Evolutionary conservation across 2,888 invertebrate genomes (phyloP).

Genomic region (Aporophyla lueneburgensis): DNA sequence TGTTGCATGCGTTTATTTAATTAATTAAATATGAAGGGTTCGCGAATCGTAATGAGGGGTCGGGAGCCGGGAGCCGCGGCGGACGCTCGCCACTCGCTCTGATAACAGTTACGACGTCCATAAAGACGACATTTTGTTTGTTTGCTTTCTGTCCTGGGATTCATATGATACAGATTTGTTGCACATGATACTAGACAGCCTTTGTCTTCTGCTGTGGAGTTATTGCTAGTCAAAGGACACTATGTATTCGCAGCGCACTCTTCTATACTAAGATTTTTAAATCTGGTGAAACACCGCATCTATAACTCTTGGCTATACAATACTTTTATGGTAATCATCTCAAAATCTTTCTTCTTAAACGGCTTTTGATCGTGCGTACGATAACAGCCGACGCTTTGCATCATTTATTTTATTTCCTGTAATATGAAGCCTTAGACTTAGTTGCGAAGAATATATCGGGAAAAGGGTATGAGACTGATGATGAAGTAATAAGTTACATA

Average conservation of each 20-base stretch:
- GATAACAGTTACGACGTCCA: slow-evolving; percentile 30
- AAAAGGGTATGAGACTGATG: background rate
- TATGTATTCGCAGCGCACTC: background rate
- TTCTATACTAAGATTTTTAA: background rate
- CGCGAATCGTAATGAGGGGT: slow-evolving; percentile 73
- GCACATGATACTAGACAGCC: background rate
- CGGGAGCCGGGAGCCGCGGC: background rate
- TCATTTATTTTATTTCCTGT: background rate
- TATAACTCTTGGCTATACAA: background rate
- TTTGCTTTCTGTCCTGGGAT: slow-evolving; percentile 1
- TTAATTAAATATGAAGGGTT: slow-evolving; percentile 79
- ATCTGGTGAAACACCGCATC: background rate
- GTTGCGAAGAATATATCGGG: background rate
- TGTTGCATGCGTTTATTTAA: slow-evolving; percentile 78
- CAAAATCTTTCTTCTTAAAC: background rate
- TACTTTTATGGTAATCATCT: background rate
- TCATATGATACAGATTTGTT: background rate
- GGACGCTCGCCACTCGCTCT: background rate
- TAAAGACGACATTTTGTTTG: slow-evolving; percentile 14
- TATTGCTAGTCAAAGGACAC: background rate
- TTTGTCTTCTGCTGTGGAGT: background rate
- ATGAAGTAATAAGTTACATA: no score
- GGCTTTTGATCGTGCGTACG: background rate
- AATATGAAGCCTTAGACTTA: background rate
- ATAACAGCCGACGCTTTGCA: background rate